Base-by-base conservation (phyloP, 1,140 invertebrate genomes). In the Drosophila tsacasi region DNA sequence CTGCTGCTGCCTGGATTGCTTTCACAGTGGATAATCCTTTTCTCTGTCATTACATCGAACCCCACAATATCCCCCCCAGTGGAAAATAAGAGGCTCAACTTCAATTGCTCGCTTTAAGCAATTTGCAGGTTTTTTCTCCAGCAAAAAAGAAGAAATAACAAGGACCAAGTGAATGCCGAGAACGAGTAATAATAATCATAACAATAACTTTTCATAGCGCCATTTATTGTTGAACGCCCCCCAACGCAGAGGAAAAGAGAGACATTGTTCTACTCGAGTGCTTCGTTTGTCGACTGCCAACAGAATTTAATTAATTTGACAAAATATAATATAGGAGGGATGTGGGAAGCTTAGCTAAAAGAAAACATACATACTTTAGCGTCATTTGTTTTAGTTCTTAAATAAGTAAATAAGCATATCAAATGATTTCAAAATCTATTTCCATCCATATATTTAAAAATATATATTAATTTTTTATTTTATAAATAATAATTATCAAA, bases 151-250 rank as follows among this genome's bases (percentile, higher is more conserved):
- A 50, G 40, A 50, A 64, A 61, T 44, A 68, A 60, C 49, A 40
- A 46, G 58, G 47, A 35, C 64, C 55, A 81, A 30, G 46, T 49
- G 35, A 49, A 46, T 25, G 49, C 12, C 64, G 52, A 42, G 57
- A 76, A 87, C 37, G 80, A 69, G 64, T 55, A 37, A 55, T 55
- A 55, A 55, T 55, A 55, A 55, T 55, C 37, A 89, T 87, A 81
- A 89, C 81, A 81, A 89, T 83, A 89, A 89, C 62, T 81, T 87
- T 89, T 84, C 83, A 87, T 87, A 65, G 84, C 76, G 35, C 49
- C 60, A 8, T 58, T 82, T 73, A 67, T 60, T 67, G 67, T 83
- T 84, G 83, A 78, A 66, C 73, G 77, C 40, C 59, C 42, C 46
- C 54, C 32, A 54, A 50, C 40, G 61, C 21, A 49, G 39, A 32